Conservation (phyloP, 2,797 vertebrate species). For the Hafferia zeledoni region DNA sequence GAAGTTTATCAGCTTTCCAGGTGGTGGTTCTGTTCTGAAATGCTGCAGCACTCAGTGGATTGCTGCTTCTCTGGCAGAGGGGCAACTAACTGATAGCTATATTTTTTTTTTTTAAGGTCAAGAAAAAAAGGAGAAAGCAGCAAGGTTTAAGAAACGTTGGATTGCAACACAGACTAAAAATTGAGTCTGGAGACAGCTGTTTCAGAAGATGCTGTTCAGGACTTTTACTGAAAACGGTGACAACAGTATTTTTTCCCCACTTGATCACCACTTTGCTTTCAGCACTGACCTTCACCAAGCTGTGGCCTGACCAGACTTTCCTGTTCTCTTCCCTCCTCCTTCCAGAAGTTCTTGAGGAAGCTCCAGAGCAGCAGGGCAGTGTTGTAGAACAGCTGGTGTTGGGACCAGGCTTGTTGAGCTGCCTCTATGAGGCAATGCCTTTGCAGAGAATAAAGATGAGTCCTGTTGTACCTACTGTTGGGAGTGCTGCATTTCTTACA, state of each 20-base stretch:
- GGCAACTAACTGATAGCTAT: background rate
- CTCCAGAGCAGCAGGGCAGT: background rate
- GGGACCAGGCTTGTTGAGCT: background rate
- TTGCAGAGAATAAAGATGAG: slow-evolving; percentile 36
- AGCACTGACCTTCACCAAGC: background rate
- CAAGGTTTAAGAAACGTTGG: slow-evolving; percentile 84
- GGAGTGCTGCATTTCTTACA: background rate
- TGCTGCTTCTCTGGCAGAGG: background rate
- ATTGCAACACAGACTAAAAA: slow-evolving; percentile 72
- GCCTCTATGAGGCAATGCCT: background rate
- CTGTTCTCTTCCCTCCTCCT: background rate
- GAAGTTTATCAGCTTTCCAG: no score
- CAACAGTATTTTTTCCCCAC: accelerated
- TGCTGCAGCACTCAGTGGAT: background rate
- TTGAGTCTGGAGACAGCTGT: background rate
- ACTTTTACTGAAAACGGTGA: background rate
- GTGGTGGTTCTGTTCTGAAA: background rate
- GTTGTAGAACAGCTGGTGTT: background rate
- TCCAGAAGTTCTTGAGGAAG: background rate
- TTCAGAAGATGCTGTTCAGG: background rate
- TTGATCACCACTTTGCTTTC: background rate
- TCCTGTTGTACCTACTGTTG: background rate
- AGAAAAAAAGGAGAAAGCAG: slow-evolving; percentile 81
- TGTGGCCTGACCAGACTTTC: accelerated
- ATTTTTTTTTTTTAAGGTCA: slow-evolving; percentile 71